Percentiles rank a stretch among this genome's conserved stretches.
phyloP scores from a whole-genome alignment of 2,113 vertebrate genomes.

The Syngnathus typhle region DNA sequence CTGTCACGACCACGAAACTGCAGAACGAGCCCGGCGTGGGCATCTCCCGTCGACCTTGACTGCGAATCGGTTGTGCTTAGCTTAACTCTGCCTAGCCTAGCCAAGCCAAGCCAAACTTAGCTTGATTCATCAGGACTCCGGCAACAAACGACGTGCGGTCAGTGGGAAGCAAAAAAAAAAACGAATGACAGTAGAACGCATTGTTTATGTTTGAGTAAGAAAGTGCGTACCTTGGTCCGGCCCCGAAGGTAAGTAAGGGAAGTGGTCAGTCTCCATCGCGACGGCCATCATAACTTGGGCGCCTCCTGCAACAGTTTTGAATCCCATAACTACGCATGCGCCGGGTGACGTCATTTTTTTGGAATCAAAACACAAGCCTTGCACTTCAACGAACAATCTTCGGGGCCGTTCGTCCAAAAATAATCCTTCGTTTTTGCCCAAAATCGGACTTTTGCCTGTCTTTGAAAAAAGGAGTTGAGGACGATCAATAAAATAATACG shows the following conservation, averaged over 20 bases:
- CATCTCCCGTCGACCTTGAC: slow-evolving; percentile 65
- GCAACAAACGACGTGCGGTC: background rate
- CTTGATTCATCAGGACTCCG: background rate
- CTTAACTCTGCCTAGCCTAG: slow-evolving; percentile 26
- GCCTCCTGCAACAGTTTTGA: slow-evolving; percentile 6
- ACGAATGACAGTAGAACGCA: background rate
- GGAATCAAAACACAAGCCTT: too few species aligned
- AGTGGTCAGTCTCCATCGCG: slow-evolving; percentile 65
- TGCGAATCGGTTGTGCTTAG: slow-evolving; percentile 31
- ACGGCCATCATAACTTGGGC: slow-evolving; percentile 56
- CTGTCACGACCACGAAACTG: background rate
- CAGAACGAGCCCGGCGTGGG: slow-evolving; percentile 15
- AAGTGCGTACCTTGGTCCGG: slow-evolving; percentile 59
- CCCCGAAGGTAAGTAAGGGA: slow-evolving; percentile 67
- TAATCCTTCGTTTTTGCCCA: too few species aligned
- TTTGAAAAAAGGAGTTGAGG: too few species aligned
- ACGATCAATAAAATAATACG: too few species aligned
- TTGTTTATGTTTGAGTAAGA: background rate
- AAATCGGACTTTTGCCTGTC: too few species aligned
- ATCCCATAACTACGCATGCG: slow-evolving; percentile 25
- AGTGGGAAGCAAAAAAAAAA: slow-evolving; percentile 16
- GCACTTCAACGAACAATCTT: too few species aligned
- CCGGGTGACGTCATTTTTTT: too few species aligned
- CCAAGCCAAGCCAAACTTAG: slow-evolving; percentile 22
- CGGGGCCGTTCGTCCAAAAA: too few species aligned